Conservation (phyloP, 2,113 vertebrate species). For the Pelecanoides urinatrix region DNA sequence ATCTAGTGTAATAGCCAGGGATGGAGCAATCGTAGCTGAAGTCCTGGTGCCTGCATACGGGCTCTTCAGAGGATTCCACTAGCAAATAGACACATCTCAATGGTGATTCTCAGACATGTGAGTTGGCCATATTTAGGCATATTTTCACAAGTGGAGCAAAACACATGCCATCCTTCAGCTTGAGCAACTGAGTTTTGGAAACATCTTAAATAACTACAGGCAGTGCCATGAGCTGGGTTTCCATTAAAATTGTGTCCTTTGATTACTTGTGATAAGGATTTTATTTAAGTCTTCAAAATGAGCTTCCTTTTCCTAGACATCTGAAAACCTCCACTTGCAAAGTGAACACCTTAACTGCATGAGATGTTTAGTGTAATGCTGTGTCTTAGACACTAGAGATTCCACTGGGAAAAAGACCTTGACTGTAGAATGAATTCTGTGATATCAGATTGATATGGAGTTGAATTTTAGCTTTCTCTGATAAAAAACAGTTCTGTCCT, state of each 20-base stretch:
- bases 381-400: neutral
- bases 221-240: neutral
- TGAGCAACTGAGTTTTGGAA: neutral
- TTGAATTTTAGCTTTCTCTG: neutral
- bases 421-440: neutral
- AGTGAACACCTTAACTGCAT: neutral
- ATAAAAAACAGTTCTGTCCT: neutral
- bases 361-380: neutral
- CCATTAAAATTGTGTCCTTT: neutral
- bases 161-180: neutral
- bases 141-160: neutral
- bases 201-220: neutral
- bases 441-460: neutral
- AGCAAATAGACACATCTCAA: neutral
- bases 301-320: neutral
- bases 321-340: neutral
- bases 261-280: neutral
- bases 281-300: neutral
- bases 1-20: neutral
- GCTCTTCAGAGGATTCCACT: neutral
- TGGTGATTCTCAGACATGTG: accelerated
- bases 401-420: neutral
- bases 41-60: neutral
- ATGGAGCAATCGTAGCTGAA: neutral
- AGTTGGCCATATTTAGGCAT: neutral